Evolutionary conservation across 2,888 invertebrate genomes (phyloP).

Genomic region (Sipha maydis): DNA sequence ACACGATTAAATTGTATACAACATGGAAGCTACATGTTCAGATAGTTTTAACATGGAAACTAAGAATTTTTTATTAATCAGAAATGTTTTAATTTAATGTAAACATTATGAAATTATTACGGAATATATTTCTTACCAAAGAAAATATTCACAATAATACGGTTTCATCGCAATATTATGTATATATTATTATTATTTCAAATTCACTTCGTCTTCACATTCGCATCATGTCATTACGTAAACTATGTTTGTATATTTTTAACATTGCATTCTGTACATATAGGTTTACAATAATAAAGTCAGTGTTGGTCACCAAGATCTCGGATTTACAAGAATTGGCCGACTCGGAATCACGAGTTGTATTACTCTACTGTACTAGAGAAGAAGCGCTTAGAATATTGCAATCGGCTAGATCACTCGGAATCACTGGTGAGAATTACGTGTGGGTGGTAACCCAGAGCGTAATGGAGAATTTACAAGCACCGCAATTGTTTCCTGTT

Average conservation of each 20-base stretch:
- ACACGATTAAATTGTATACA: not conserved
- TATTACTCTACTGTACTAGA: constrained; percentile 89
- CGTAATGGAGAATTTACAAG: constrained; percentile 84
- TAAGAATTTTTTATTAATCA: too few species aligned
- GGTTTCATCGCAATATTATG: too few species aligned
- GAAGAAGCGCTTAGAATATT: constrained; percentile 88
- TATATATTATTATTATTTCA: too few species aligned
- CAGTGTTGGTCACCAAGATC: constrained; percentile 82
- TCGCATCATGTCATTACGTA: too few species aligned
- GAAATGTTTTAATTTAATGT: too few species aligned
- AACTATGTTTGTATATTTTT: not conserved
- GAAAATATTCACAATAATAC: too few species aligned
- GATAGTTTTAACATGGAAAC: not conserved
- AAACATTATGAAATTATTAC: too few species aligned
- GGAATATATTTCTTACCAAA: too few species aligned
- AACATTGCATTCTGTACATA: not conserved
- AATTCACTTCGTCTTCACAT: too few species aligned
- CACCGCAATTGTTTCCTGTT: constrained; percentile 83
- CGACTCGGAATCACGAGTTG: constrained; percentile 90
- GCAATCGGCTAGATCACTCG: constrained; percentile 78
- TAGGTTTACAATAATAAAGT: constrained; percentile 87
- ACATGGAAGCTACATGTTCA: too few species aligned
- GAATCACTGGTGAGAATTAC: constrained; percentile 89
- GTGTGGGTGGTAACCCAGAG: constrained; percentile 97
- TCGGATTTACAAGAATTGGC: constrained; percentile 84